Conservation (phyloP, 2,797 vertebrate genomes). For the Lates japonicus region DNA sequence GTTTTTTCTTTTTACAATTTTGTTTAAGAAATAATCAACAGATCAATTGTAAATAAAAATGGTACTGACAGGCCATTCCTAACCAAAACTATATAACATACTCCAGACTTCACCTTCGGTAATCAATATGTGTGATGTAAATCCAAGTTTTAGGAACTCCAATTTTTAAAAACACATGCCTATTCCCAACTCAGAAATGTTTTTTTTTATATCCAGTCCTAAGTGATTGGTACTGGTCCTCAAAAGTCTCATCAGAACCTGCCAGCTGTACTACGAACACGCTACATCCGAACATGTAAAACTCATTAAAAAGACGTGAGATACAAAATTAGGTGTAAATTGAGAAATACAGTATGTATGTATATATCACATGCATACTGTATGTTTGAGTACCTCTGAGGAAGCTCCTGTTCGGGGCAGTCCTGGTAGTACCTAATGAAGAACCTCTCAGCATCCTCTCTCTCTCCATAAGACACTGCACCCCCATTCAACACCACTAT, state of each 20-base stretch:
- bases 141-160: no score
- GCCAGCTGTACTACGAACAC: not conserved
- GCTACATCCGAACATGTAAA: not conserved
- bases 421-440: conserved; percentile 95
- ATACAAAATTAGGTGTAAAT: not conserved
- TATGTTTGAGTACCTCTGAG: conserved; percentile 88
- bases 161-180: no score
- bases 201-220: not conserved
- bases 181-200: no score
- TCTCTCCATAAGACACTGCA: conserved; percentile 90
- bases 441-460: conserved; percentile 97
- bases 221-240: not conserved
- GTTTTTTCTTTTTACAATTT: no score
- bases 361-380: not conserved
- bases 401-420: conserved; percentile 89
- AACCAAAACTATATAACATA: no score
- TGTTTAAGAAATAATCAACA: no score
- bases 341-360: not conserved
- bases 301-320: not conserved
- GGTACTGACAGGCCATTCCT: no score
- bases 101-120: not conserved
- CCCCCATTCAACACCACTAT: conserved; percentile 94
- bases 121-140: not conserved
- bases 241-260: not conserved
- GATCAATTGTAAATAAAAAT: no score